Percentiles rank a stretch among this genome's conserved stretches.
Evolutionary conservation across 2,797 vertebrate genomes (phyloP).

Genomic region (Platalea minor): DNA sequence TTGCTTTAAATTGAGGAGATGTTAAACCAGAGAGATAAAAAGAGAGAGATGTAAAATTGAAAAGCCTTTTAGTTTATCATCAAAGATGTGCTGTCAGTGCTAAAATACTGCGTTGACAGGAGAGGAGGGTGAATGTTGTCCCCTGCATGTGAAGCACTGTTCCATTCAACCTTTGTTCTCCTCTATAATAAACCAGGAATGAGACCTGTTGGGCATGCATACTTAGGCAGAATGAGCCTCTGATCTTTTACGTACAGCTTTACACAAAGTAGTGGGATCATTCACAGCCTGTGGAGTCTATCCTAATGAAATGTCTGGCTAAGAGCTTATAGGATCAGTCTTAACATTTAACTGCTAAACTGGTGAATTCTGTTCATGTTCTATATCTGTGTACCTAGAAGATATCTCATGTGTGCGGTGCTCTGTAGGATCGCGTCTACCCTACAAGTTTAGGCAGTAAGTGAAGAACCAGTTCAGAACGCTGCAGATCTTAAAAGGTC

Average conservation of each 20-base stretch:
- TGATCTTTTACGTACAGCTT: not conserved
- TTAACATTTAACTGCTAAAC: not conserved
- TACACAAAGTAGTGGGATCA: not conserved
- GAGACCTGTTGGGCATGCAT: not conserved
- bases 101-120: not conserved
- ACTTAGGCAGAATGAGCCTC: not conserved
- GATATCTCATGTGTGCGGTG: fast-evolving
- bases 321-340: not conserved
- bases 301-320: not conserved
- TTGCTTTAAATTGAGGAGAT: not conserved
- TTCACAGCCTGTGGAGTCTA: not conserved
- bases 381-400: not conserved
- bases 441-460: not conserved
- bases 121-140: not conserved
- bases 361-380: not conserved
- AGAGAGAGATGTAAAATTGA: not conserved
- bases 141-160: not conserved
- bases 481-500: not conserved
- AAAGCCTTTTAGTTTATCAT: not conserved
- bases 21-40: not conserved
- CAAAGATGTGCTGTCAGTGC: fast-evolving
- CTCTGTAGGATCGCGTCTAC: not conserved
- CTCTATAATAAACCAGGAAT: not conserved
- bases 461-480: not conserved
- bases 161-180: not conserved